phyloP scores from a whole-genome alignment of 2,888 invertebrate genomes.

The Barypeithes pellucidus region DNA sequence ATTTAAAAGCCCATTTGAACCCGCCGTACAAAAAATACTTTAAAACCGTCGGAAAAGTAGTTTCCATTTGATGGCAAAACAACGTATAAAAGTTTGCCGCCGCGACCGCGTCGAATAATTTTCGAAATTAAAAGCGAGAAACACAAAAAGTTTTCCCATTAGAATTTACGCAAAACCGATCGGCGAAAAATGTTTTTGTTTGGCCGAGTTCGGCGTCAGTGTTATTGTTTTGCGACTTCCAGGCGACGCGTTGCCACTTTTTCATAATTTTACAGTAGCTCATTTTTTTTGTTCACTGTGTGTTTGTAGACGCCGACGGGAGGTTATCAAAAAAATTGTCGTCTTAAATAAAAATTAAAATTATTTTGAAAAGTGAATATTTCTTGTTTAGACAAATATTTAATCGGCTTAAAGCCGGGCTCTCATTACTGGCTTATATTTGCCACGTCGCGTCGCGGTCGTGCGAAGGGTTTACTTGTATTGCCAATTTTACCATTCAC shows the following conservation, averaged over 20 bases:
- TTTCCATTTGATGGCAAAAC: slow-evolving; percentile 20
- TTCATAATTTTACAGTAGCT: neutral
- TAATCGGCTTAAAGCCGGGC: too few relatives aligned
- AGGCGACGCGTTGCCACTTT: neutral
- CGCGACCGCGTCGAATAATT: slow-evolving; percentile 14
- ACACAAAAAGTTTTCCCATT: slow-evolving; percentile 38
- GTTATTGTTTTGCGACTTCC: slow-evolving; percentile 7
- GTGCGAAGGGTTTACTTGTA: too few relatives aligned
- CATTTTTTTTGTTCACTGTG: neutral
- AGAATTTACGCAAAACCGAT: slow-evolving; percentile 33
- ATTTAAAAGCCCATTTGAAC: slow-evolving; percentile 21
- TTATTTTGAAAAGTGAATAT: too few relatives aligned
- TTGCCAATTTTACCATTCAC: too few relatives aligned
- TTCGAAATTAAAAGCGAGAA: slow-evolving; percentile 39
- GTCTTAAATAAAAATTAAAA: too few relatives aligned
- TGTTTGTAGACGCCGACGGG: too few relatives aligned
- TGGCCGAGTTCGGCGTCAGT: neutral
- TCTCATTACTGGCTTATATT: too few relatives aligned
- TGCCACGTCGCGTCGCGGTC: too few relatives aligned
- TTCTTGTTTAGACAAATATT: too few relatives aligned
- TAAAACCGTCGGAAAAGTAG: slow-evolving; percentile 11
- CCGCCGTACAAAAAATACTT: slow-evolving; percentile 5
- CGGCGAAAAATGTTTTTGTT: slow-evolving; percentile 18
- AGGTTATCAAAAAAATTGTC: too few relatives aligned
- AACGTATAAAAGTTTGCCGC: slow-evolving; percentile 1